Evolutionary conservation across 2,113 vertebrate genomes (phyloP), one percentile per base, ranked within the genome.

Genomic region (Plestiodon gilberti): DNA sequence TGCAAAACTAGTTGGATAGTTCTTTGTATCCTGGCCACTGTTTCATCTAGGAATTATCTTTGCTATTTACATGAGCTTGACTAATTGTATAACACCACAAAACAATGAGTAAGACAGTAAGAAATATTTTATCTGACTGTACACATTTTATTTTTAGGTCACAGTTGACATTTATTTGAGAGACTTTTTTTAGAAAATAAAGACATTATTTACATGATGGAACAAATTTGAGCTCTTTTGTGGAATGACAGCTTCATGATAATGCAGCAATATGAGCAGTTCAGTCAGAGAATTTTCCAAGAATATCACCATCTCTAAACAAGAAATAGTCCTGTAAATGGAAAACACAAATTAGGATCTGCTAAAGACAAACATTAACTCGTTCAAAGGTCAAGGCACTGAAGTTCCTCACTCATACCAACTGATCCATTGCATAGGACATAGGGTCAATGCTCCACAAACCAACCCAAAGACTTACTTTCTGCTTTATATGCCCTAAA

Each of bases 241-340:
- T 86, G 93, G 95, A 96, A 97, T 96, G 96, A 96, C 88, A 85
- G 95, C 91, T 91, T 89, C 65, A 57, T 93, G 88, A 91, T 90
- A 90, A 93, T 88, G 85, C 78, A 78, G 92, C 84, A 94, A 81
- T 0, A 43, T 38, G 79, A 86, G 69, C 70, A 90, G 81, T 95
- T 97, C 96, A 99, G 20, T 99, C 98, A n/a, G 97, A 74, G 0
- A 98, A 99, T 93, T 99, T 99, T 55, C 99, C 99, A 70, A 99
- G 97, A 93, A 99, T 99, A 92, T 99, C 99, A 70, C 96, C 97
- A 86, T 99, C 99, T 96, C 99, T 98, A 95, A 99, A 99, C 94
- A 99, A 95, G 95, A 97, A 99, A 90, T 99, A 99, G 84, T 99
- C 99, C 99, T 99, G 93, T 61, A 94, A 62, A 87, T 1, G 93